Evolutionary conservation across 2,113 vertebrate species (phyloP).

Genomic region (Macquaria ambigua): DNA sequence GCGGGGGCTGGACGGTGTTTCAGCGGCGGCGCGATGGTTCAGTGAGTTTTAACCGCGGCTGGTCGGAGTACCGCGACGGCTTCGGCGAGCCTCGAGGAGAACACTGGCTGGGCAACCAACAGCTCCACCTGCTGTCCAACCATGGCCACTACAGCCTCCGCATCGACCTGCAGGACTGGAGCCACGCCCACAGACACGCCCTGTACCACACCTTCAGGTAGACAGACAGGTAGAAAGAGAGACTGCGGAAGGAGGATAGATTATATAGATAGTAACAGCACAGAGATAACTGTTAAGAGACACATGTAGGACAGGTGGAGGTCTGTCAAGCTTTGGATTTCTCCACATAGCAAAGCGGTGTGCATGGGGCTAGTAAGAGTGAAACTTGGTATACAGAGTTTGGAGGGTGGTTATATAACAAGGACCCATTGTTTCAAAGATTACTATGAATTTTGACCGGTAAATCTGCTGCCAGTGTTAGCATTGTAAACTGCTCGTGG

Average conservation of each 20-base stretch:
- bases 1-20: constrained; percentile 89
- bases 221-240: constrained; percentile 78
- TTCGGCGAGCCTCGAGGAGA: constrained; percentile 86
- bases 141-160: constrained; percentile 87
- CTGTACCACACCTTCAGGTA: constrained; percentile 89
- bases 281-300: not conserved
- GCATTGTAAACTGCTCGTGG: not conserved
- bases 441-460: too few species aligned
- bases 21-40: constrained; percentile 87
- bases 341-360: too few species aligned
- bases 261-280: not conserved
- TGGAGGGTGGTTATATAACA: too few species aligned
- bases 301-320: not conserved
- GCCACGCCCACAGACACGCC: constrained; percentile 84
- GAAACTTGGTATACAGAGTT: too few species aligned
- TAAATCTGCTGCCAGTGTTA: not conserved
- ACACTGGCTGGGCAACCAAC: constrained; percentile 90
- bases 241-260: not conserved
- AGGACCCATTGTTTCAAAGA: too few species aligned
- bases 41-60: constrained; percentile 87
- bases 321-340: too few species aligned
- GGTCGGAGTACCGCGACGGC: constrained; percentile 87
- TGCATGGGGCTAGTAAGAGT: too few species aligned
- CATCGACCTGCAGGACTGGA: constrained; percentile 90
- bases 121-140: constrained; percentile 86